A percentile compares a stretch with the other conserved stretches of the same genome.
These are phyloP conservation scores for Diphyllodes magnificus DNA, from an alignment of 2,113 vertebrate species.

Conservation along the genomic window DNA sequence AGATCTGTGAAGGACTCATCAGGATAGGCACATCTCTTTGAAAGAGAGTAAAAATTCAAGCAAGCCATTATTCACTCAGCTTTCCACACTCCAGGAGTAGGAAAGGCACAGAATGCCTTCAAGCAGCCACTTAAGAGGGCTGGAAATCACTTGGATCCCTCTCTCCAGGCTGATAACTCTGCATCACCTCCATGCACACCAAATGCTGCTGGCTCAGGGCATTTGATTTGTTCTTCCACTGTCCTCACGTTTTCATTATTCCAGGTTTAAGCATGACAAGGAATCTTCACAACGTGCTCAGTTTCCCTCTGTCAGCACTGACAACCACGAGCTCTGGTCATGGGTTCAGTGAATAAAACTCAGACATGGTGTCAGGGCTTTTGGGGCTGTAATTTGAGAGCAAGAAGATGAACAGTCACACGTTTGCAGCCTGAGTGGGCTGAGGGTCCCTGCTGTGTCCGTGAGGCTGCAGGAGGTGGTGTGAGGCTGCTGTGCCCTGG, in stretches of 20 bases:
- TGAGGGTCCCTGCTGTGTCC: not conserved
- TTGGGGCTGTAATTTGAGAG: not conserved
- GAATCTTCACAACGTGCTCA: fast-evolving
- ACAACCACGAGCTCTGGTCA: fast-evolving
- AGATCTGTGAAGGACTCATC: not conserved
- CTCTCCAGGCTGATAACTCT: not conserved
- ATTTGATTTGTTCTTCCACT: not conserved
- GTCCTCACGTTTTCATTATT: not conserved
- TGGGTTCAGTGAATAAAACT: not conserved
- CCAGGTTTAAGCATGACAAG: not conserved
- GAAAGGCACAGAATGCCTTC: not conserved
- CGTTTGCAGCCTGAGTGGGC: not conserved
- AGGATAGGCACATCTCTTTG: not conserved
- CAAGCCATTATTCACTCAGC: not conserved
- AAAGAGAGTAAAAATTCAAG: not conserved
- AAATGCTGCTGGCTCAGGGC: not conserved
- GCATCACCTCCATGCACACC: not conserved
- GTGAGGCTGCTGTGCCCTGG: not conserved
- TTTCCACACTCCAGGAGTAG: not conserved
- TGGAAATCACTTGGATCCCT: not conserved
- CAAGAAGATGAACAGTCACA: not conserved
- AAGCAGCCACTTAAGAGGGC: not conserved
- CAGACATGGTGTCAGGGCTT: fast-evolving
- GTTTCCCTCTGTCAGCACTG: not conserved
- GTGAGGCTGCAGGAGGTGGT: not conserved